Percentiles rank a stretch among this genome's conserved stretches.
phyloP scores from a whole-genome alignment of 2,113 vertebrate species.

The Hiodon alosoides region DNA sequence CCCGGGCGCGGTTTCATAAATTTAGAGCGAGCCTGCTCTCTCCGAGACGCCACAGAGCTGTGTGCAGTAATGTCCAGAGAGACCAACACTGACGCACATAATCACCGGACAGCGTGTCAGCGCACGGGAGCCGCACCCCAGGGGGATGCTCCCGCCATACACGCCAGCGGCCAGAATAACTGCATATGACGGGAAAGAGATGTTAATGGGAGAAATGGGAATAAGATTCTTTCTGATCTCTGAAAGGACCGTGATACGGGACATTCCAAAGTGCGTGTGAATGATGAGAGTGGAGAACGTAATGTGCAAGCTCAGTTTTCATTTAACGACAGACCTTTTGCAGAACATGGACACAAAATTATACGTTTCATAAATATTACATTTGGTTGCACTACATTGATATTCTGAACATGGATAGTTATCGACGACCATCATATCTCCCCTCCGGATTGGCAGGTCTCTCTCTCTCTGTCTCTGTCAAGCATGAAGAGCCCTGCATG shows the following conservation, averaged over 20 bases:
- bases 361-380: neutral
- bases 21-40: constrained; percentile 7
- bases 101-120: neutral
- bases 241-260: no score
- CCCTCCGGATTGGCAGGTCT: neutral
- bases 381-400: neutral
- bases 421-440: neutral
- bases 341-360: no score
- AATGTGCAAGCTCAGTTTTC: no score
- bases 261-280: no score
- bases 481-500: neutral
- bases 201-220: neutral
- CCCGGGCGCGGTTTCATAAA: constrained; percentile 3
- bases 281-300: neutral
- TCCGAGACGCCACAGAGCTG: no score
- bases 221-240: neutral
- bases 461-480: neutral
- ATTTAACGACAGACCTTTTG: no score
- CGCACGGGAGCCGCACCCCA: neutral
- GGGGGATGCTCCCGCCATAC: neutral
- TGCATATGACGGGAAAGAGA: neutral
- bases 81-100: neutral
- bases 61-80: neutral
- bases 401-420: neutral
- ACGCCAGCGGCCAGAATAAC: neutral